Evolutionary conservation across 2,888 invertebrate species (phyloP).

Genomic region (Drosophila peninsularis): DNA sequence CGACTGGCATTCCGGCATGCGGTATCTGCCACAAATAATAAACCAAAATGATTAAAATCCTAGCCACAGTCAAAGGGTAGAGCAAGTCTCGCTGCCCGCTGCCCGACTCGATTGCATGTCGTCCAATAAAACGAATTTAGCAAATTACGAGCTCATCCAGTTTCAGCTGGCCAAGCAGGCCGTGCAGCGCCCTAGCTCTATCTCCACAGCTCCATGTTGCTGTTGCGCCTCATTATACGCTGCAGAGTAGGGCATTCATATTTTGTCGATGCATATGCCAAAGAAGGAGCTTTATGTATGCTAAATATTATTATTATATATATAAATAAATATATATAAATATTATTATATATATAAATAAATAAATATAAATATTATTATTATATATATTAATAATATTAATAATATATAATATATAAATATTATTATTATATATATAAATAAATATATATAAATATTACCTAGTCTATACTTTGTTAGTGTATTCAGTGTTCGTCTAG

Average conservation of each 20-base stretch:
- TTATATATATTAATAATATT: too few relatives aligned
- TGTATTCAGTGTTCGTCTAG: not conserved
- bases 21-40: slow-evolving; percentile 74
- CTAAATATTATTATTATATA: too few relatives aligned
- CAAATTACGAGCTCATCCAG: slow-evolving; percentile 77
- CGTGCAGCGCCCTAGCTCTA: slow-evolving; percentile 1
- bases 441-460: too few relatives aligned
- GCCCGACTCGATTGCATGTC: slow-evolving; percentile 68
- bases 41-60: slow-evolving; percentile 77
- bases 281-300: too few relatives aligned
- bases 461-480: not conserved
- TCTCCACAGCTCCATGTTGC: slow-evolving; percentile 14
- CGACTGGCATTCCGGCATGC: slow-evolving; percentile 40
- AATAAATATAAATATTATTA: too few relatives aligned
- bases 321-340: too few relatives aligned
- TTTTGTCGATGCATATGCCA: too few relatives aligned
- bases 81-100: slow-evolving; percentile 33
- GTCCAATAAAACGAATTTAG: slow-evolving; percentile 79
- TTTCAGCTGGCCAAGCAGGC: slow-evolving; percentile 1
- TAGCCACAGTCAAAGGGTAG: slow-evolving; percentile 22
- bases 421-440: too few relatives aligned
- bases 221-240: slow-evolving; percentile 48
- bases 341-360: too few relatives aligned
- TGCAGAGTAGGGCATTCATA: not conserved
- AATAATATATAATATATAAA: too few relatives aligned